Evolutionary conservation across 2,888 invertebrate genomes (phyloP).

Genomic region (Drosophila dives): DNA sequence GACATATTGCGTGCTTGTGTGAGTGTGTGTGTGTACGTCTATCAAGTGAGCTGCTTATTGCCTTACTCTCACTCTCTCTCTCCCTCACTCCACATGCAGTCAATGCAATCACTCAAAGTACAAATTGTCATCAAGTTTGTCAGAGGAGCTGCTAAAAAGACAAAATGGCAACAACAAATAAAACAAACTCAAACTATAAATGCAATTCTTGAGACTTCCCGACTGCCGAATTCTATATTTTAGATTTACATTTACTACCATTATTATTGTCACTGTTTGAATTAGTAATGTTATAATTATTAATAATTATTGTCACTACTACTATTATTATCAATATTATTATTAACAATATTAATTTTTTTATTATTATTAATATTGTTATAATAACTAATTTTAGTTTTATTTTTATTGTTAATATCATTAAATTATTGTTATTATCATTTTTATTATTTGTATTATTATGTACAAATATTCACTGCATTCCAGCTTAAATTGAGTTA

Average conservation of each 20-base stretch:
- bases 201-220: background rate
- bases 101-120: slow-evolving; percentile 71
- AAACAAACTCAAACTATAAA: slow-evolving; percentile 17
- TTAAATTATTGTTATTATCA: background rate
- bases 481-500: background rate
- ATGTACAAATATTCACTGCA: background rate
- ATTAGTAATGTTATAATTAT: background rate
- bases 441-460: background rate
- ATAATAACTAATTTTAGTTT: background rate
- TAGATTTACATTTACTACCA: background rate
- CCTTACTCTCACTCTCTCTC: slow-evolving; percentile 2
- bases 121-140: slow-evolving; percentile 67
- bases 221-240: slow-evolving; percentile 11
- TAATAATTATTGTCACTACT: no score
- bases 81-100: slow-evolving; percentile 4
- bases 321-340: background rate
- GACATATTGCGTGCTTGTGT: background rate
- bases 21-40: slow-evolving; percentile 3
- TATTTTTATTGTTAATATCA: background rate
- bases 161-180: slow-evolving; percentile 26
- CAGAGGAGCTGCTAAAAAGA: slow-evolving; percentile 43
- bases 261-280: background rate
- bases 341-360: background rate
- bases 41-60: slow-evolving; percentile 39
- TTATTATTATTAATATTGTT: no score